phyloP scores from a whole-genome alignment of 1,140 invertebrate genomes.

The Wiebesia pumilae region DNA sequence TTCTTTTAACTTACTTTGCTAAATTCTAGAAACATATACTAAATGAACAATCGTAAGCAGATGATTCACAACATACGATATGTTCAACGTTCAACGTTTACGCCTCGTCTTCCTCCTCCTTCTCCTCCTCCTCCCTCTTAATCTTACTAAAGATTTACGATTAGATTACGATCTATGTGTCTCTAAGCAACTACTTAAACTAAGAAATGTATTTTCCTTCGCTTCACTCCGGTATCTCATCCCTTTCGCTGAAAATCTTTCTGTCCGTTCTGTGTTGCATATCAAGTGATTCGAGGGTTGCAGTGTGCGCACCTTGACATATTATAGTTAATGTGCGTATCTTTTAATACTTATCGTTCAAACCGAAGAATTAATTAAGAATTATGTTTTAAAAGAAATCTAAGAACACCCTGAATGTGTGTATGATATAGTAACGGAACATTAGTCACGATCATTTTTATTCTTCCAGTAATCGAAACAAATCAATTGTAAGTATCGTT shows the following conservation, averaged over 20 bases:
- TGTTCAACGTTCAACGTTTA: conserved; percentile 66
- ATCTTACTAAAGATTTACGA: conserved; percentile 46
- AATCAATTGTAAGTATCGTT: neutral
- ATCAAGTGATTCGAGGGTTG: conserved; percentile 29
- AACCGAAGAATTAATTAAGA: conserved; percentile 58
- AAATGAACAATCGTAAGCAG: conserved; percentile 36
- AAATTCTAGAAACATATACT: conserved; percentile 1
- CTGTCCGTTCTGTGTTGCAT: conserved; percentile 43
- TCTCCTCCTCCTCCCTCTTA: conserved; percentile 55
- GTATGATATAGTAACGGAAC: conserved; percentile 44
- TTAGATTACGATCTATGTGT: conserved; percentile 48
- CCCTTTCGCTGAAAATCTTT: conserved; percentile 29
- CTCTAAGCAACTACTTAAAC: conserved; percentile 62
- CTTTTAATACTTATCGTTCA: conserved; percentile 58
- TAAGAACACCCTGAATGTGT: conserved; percentile 26
- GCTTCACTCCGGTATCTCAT: conserved; percentile 38
- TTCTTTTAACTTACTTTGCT: neutral
- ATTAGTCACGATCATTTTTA: neutral
- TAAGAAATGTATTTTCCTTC: conserved; percentile 56
- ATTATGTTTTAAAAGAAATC: conserved; percentile 58
- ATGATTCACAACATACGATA: conserved; percentile 60
- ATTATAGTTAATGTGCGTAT: conserved; percentile 46
- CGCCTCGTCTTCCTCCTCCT: conserved; percentile 37
- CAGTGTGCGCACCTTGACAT: conserved; percentile 43
- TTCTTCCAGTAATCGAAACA: conserved; percentile 15